Evolutionary conservation across 2,888 invertebrate species (phyloP).

Genomic region (Hydraecia micacea): DNA sequence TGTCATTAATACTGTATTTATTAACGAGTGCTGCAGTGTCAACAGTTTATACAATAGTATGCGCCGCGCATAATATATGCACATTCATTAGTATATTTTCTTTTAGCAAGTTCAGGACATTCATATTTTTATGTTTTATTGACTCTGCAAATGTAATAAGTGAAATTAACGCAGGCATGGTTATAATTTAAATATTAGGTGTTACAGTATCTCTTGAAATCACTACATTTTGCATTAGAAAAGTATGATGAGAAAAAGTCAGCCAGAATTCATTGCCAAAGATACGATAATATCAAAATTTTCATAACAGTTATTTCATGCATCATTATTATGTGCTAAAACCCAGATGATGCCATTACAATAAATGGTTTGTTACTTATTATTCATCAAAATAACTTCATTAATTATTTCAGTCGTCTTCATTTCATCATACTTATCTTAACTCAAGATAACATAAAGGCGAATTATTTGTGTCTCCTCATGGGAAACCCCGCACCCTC

Average conservation of each 20-base stretch:
- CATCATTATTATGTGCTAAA: neutral
- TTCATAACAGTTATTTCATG: neutral
- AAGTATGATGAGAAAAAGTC: no score
- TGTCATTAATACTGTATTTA: constrained; percentile 31
- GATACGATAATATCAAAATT: neutral
- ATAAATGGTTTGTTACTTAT: constrained; percentile 8
- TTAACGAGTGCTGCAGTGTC: constrained; percentile 27
- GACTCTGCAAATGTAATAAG: neutral
- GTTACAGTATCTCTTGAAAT: neutral
- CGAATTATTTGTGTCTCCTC: neutral
- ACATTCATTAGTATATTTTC: constrained; percentile 32
- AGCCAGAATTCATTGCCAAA: neutral
- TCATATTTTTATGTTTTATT: constrained; percentile 9
- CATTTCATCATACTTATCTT: constrained; percentile 4
- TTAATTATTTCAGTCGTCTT: constrained; percentile 8
- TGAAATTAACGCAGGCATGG: neutral
- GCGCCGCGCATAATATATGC: constrained; percentile 20
- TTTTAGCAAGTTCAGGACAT: constrained; percentile 13
- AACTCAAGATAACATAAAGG: neutral
- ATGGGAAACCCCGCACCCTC: neutral
- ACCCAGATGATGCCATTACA: neutral
- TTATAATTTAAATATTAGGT: neutral
- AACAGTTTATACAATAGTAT: constrained; percentile 9
- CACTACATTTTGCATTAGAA: neutral
- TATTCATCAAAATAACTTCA: constrained; percentile 17